Evolutionary conservation across 2,113 vertebrate genomes (phyloP), one percentile per base, ranked within the genome.

Genomic region (Marmota monax): DNA sequence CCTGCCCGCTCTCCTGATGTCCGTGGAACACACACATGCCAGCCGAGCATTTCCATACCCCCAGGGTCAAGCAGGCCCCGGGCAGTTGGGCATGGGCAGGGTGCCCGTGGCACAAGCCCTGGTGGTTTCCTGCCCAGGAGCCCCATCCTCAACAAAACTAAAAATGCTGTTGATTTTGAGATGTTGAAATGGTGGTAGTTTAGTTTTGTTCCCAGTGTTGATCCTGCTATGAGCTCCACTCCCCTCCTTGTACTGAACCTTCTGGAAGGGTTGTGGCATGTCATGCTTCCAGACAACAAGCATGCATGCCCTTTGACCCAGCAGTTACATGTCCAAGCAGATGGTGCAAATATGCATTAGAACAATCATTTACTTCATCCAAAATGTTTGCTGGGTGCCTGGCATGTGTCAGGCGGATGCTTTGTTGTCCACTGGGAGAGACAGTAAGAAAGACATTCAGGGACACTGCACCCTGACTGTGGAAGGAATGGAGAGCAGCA

Each of bases 401-500:
- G 3, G 29, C 61, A 4, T 7, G 6, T 34, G 63, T 27, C 22
- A 25, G 88, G 45, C 22, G 4, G 23, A 63, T 63, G 58, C 72
- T 7, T 4, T 79, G 67, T 2, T 63, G 61, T 22, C 13, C 4
- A 37, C 69, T 65, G 73, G 4, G 20, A 42, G 58, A 86, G 16
- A 32, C 23, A 0, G 69, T 3, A 37, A 39, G 25, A 11, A 16
- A 48, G 13, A 17, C 70, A 6, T 48, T 72, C 53, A 34, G 25
- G 18, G 5, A 10, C 1, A n/a, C 1, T 5, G 14, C 29, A 3
- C 5, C 23, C 9, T 9, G 3, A 10, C 32, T 11, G 10, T 67
- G 45, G 7, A 42, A 45, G n/a, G 37, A 18, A 13, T 17, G 14
- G 14, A 45, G 4, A 25, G 32, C 17, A 39, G 4, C 7, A 0